Conservation (phyloP, 2,797 vertebrate species). For the Siniperca obscura region DNA sequence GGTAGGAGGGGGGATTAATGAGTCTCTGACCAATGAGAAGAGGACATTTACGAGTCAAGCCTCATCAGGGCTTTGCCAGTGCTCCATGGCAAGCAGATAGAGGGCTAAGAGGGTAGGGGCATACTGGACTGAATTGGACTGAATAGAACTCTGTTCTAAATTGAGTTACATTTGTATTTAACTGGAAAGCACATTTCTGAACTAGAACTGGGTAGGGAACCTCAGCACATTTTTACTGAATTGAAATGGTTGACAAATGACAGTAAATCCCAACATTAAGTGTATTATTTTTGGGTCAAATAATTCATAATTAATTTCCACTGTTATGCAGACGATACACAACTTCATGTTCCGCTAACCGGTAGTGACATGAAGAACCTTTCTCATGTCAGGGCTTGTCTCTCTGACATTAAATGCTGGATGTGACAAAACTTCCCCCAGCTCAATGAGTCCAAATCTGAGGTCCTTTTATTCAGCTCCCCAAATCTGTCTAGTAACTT, state of each 20-base stretch:
- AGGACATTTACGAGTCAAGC: constrained; percentile 36
- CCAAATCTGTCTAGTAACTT: too few relatives aligned
- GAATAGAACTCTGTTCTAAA: neutral
- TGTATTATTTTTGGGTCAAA: too few relatives aligned
- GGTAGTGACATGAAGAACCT: too few relatives aligned
- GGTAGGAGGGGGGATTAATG: constrained; percentile 52
- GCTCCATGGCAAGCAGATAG: constrained; percentile 15
- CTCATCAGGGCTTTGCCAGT: constrained; percentile 42
- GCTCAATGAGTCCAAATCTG: too few relatives aligned
- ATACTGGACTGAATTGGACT: neutral
- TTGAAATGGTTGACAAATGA: neutral
- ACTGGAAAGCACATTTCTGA: neutral
- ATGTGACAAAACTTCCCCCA: too few relatives aligned
- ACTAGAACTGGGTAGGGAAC: neutral
- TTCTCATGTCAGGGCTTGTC: too few relatives aligned
- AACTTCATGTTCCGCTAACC: too few relatives aligned
- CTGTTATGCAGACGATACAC: too few relatives aligned
- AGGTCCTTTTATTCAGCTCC: too few relatives aligned
- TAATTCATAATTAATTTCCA: too few relatives aligned
- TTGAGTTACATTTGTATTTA: neutral
- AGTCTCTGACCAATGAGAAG: constrained; percentile 61
- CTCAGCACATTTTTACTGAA: neutral
- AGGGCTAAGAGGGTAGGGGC: neutral
- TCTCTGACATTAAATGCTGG: too few relatives aligned
- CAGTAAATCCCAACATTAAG: neutral